Conservation (phyloP, 2,797 vertebrate genomes). For the Gymnoscopelus microlampas region DNA sequence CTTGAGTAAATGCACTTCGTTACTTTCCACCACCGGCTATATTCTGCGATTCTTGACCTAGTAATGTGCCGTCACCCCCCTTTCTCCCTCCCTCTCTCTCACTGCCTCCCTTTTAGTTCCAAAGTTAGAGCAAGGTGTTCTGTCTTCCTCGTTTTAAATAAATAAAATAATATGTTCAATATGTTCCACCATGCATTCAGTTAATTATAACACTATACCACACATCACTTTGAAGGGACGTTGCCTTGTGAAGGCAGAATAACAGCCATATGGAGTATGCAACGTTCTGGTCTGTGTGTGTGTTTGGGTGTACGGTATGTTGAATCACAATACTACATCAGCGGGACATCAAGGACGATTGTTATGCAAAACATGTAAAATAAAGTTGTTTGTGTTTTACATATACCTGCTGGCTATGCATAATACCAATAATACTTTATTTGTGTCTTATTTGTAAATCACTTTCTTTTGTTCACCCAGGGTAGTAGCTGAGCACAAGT, state of each 20-base stretch:
- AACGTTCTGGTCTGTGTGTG: constrained; percentile 44
- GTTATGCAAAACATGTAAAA: not conserved
- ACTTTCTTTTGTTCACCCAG: too few species aligned
- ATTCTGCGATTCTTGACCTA: too few species aligned
- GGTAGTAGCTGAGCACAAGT: too few species aligned
- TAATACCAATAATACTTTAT: not conserved
- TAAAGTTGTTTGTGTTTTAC: constrained; percentile 52
- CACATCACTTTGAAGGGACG: constrained; percentile 62
- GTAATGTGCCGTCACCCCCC: too few species aligned
- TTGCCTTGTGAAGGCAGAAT: constrained; percentile 62
- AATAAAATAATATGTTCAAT: not conserved
- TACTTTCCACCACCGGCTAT: too few species aligned
- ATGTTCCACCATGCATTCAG: not conserved
- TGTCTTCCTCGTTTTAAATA: too few species aligned
- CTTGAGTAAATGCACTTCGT: too few species aligned
- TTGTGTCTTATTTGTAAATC: too few species aligned
- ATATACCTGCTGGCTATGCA: constrained; percentile 56
- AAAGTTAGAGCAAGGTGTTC: too few species aligned
- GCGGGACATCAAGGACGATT: constrained; percentile 54
- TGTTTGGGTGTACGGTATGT: not conserved
- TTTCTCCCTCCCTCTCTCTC: too few species aligned
- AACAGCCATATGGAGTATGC: constrained; percentile 69
- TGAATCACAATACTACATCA: constrained; percentile 45
- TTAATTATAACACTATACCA: not conserved
- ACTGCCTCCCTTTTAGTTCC: too few species aligned